Conservation (phyloP, 2,113 vertebrate genomes). For the Choloepus hoffmanni region DNA sequence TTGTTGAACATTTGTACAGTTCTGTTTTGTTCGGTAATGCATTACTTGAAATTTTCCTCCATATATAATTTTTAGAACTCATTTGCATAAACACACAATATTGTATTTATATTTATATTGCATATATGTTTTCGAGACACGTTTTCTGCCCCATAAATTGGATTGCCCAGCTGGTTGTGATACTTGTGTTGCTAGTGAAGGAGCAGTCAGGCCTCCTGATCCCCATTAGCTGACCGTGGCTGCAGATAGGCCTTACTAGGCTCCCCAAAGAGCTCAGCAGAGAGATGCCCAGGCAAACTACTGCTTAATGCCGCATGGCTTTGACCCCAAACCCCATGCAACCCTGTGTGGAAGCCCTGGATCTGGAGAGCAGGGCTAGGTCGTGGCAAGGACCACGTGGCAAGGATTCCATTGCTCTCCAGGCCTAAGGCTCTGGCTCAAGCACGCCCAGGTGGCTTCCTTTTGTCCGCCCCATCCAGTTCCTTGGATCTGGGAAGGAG, state of each 20-base stretch:
- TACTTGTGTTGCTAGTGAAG: constrained; percentile 51
- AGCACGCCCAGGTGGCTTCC: not conserved
- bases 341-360: not conserved
- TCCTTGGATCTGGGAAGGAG: not conserved
- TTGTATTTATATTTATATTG: constrained; percentile 59
- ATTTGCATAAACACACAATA: constrained; percentile 63
- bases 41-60: constrained; percentile 51
- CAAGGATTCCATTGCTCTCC: not conserved
- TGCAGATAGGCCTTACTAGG: not conserved
- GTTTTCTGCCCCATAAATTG: constrained; percentile 56
- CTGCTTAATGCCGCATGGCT: not conserved
- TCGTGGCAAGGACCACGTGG: not conserved
- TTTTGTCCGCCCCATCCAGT: not conserved
- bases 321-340: not conserved
- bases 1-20: not conserved
- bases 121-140: not conserved
- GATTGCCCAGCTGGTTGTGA: not conserved
- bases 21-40: not conserved
- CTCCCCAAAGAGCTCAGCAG: not conserved
- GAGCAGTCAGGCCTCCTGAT: not conserved
- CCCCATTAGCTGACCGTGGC: not conserved
- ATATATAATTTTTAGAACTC: constrained; percentile 50
- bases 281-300: not conserved
- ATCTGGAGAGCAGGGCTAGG: not conserved
- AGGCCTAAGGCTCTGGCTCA: not conserved